phyloP scores from a whole-genome alignment of 1,140 invertebrate species.

The Drosophila truncata region DNA sequence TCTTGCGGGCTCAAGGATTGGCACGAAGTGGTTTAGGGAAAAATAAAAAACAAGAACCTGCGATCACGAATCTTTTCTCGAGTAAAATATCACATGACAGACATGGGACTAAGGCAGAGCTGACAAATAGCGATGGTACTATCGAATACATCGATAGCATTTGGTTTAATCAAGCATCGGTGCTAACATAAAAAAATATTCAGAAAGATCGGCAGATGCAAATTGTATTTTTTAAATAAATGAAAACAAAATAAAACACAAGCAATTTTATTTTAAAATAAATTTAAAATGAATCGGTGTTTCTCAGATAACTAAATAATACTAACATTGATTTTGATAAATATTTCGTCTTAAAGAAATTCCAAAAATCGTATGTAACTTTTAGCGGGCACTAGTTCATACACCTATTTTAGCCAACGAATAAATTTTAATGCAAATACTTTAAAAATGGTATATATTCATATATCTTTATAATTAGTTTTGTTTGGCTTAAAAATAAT shows the following conservation, averaged over 20 bases:
- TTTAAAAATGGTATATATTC: too few species aligned
- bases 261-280: too few species aligned
- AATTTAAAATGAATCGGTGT: too few species aligned
- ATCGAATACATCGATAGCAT: slow-evolving; percentile 1
- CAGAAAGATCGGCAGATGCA: background rate
- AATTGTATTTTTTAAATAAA: background rate
- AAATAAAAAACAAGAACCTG: slow-evolving; percentile 53
- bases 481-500: too few species aligned
- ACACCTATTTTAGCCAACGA: too few species aligned
- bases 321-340: too few species aligned
- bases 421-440: too few species aligned
- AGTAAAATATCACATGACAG: slow-evolving; percentile 81
- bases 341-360: too few species aligned
- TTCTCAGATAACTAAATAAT: too few species aligned
- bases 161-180: background rate
- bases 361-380: too few species aligned
- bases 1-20: slow-evolving; percentile 84
- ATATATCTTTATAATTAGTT: too few species aligned
- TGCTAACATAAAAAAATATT: background rate
- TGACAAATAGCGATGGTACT: slow-evolving; percentile 4
- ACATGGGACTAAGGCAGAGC: slow-evolving; percentile 33
- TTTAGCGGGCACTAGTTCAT: too few species aligned
- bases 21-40: slow-evolving; percentile 39
- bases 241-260: background rate
- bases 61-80: slow-evolving; percentile 68